Evolutionary conservation across 1,140 invertebrate genomes (phyloP).

Genomic region (Drosophila kohkoa): DNA sequence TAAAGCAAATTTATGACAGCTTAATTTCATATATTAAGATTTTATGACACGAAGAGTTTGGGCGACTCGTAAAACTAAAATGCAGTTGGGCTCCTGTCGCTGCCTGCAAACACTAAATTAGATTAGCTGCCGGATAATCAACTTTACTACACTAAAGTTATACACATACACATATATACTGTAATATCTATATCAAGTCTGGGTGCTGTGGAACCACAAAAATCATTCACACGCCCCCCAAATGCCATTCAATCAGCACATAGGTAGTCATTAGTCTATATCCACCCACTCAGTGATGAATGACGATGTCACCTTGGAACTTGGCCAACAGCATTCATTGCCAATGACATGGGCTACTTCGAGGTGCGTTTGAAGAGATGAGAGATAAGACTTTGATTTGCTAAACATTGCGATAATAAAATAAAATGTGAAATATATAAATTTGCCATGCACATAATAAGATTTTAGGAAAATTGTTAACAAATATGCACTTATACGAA

Average conservation of each 20-base stretch:
- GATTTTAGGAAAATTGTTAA: too few relatives aligned
- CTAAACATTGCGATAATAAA: too few relatives aligned
- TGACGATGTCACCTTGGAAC: constrained; percentile 51
- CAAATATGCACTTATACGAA: too few relatives aligned
- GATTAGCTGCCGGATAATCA: constrained; percentile 72
- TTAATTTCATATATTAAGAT: constrained; percentile 84
- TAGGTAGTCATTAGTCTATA: constrained; percentile 56
- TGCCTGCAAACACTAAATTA: constrained; percentile 22
- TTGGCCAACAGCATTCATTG: constrained; percentile 59
- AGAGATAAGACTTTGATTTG: too few relatives aligned
- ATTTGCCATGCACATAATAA: too few relatives aligned
- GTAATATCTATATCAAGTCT: constrained; percentile 4
- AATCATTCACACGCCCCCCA: constrained; percentile 9
- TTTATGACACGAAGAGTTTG: constrained; percentile 55
- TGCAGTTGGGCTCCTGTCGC: constrained; percentile 27
- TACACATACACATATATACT: constrained; percentile 5
- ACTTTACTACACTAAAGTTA: constrained; percentile 27
- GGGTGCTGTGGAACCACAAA: constrained; percentile 42
- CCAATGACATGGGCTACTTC: constrained; percentile 34
- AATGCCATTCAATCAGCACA: constrained; percentile 67
- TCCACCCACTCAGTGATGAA: constrained; percentile 67
- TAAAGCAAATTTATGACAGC: constrained; percentile 83
- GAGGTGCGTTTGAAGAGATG: constrained; percentile 25
- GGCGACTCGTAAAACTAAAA: constrained; percentile 44
- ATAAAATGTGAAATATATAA: too few relatives aligned